Percentiles rank a stretch among this genome's conserved stretches.
phyloP scores from a whole-genome alignment of 2,113 vertebrate genomes.

The Origma solitaria region DNA sequence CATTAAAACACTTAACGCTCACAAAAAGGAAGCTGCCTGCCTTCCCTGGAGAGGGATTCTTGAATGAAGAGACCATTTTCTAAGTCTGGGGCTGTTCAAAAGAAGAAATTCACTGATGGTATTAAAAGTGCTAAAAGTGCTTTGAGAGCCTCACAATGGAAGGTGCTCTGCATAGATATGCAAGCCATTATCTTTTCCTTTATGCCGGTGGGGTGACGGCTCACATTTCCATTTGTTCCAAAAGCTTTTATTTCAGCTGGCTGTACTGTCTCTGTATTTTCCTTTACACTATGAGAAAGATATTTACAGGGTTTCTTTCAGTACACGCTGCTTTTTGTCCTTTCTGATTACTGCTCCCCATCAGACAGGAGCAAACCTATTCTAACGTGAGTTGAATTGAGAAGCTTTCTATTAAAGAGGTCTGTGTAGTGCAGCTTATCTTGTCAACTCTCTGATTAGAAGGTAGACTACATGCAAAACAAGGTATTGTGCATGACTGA shows the following conservation, averaged over 20 bases:
- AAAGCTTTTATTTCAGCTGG: neutral
- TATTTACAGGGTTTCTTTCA: neutral
- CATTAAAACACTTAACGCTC: neutral
- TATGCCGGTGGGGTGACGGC: neutral
- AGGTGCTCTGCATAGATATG: neutral
- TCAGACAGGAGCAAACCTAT: neutral
- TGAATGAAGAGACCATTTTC: neutral
- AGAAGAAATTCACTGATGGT: neutral
- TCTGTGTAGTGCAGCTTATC: neutral
- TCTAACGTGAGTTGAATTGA: neutral
- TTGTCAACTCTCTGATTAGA: neutral
- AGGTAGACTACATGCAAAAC: neutral
- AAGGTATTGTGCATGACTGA: fast-evolving
- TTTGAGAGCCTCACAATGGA: neutral
- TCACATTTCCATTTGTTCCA: neutral
- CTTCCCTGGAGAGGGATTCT: neutral
- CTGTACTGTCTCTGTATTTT: neutral
- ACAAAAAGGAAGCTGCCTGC: neutral
- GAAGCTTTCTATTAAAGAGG: neutral
- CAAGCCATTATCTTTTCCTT: neutral
- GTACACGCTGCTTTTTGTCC: neutral
- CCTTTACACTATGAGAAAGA: neutral
- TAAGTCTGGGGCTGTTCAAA: neutral
- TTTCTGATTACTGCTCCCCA: neutral
- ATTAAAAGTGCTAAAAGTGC: neutral